phyloP scores from a whole-genome alignment of 2,888 invertebrate species.

The Deilephila elpenor region DNA sequence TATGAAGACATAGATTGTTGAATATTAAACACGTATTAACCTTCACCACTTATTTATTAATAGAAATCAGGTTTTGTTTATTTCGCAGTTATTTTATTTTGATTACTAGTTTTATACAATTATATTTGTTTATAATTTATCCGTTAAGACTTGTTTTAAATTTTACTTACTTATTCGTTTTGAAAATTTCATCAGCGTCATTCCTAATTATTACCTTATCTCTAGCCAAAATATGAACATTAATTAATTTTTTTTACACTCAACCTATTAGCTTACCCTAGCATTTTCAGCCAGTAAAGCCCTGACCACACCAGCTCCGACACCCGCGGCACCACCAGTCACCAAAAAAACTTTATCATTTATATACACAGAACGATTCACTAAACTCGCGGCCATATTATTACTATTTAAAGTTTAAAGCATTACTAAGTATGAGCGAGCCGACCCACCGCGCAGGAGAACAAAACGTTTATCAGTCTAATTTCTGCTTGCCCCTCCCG shows the following conservation, averaged over 20 bases:
- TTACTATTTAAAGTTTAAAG: slow-evolving; percentile 28
- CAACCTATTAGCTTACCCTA: slow-evolving; percentile 52
- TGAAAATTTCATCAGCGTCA: background rate
- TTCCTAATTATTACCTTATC: background rate
- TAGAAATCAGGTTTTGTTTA: too few relatives aligned
- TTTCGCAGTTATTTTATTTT: too few relatives aligned
- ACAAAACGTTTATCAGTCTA: slow-evolving; percentile 46
- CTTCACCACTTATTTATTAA: too few relatives aligned
- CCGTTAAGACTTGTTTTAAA: too few relatives aligned
- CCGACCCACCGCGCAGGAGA: slow-evolving; percentile 9
- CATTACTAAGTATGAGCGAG: slow-evolving; percentile 4
- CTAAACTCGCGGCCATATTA: slow-evolving; percentile 47
- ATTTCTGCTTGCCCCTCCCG: slow-evolving; percentile 40
- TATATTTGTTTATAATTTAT: too few relatives aligned
- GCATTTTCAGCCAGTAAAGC: slow-evolving; percentile 65
- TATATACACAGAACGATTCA: slow-evolving; percentile 48
- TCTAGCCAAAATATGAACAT: background rate
- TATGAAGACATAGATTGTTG: too few relatives aligned
- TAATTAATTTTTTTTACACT: slow-evolving; percentile 10
- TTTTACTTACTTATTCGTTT: too few relatives aligned
- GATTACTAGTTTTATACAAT: too few relatives aligned
- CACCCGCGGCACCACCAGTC: slow-evolving; percentile 73
- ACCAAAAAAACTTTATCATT: slow-evolving; percentile 73
- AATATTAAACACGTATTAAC: too few relatives aligned
- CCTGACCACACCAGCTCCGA: slow-evolving; percentile 70